A percentile compares a stretch with the other conserved stretches of the same genome.
phyloP scores from a whole-genome alignment of 1,140 invertebrate genomes.

The Rhopalosiphum maidis region DNA sequence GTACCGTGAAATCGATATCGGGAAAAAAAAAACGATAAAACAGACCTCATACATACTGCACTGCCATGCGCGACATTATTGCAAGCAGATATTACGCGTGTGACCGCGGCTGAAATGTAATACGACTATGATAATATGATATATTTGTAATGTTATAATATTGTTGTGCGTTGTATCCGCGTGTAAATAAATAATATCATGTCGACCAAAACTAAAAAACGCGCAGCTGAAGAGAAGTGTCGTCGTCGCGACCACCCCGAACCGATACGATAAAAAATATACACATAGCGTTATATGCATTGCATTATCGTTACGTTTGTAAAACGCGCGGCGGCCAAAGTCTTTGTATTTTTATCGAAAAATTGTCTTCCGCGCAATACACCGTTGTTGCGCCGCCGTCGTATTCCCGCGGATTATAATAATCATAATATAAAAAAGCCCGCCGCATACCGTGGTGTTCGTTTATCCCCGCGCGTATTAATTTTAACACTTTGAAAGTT shows the following conservation, averaged over 20 bases:
- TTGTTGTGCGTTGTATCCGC: neutral
- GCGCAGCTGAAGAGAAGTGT: neutral
- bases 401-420: neutral
- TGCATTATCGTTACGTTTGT: too few relatives aligned
- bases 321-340: too few relatives aligned
- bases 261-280: neutral
- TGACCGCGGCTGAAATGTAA: neutral
- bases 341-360: neutral
- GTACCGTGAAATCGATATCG: neutral
- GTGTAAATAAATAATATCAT: neutral
- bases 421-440: neutral
- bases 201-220: neutral
- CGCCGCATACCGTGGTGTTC: neutral
- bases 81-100: neutral
- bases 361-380: neutral
- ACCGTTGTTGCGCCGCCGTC: too few relatives aligned
- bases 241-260: neutral
- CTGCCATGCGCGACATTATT: neutral
- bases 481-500: conserved; percentile 22
- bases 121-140: too few relatives aligned
- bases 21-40: neutral
- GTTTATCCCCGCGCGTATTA: neutral
- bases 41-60: too few relatives aligned
- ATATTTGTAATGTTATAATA: neutral
- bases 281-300: too few relatives aligned